Percentiles rank a stretch among this genome's conserved stretches.
phyloP scores from a whole-genome alignment of 2,113 vertebrate genomes.

The Oriolus oriolus region DNA sequence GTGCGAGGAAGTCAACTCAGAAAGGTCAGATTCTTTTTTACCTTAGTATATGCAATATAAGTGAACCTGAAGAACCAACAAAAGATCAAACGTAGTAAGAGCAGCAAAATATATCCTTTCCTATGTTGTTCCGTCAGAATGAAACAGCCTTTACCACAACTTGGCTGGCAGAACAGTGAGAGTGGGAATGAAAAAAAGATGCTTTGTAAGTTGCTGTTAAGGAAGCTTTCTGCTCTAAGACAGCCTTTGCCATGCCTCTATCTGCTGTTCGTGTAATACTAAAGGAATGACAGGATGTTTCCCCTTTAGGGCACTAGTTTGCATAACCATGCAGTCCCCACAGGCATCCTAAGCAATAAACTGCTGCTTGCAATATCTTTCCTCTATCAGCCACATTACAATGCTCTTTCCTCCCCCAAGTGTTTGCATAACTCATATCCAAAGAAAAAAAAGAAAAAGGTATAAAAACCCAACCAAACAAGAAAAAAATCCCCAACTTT shows the following conservation, averaged over 20 bases:
- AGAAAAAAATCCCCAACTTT: neutral
- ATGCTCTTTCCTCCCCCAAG: neutral
- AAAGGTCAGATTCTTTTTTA: neutral
- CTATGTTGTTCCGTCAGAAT: neutral
- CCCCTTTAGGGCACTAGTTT: constrained; percentile 12
- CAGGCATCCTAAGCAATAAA: constrained; percentile 24
- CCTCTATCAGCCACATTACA: constrained; percentile 15
- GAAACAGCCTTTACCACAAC: neutral
- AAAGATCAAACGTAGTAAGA: neutral
- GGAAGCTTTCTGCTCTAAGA: neutral
- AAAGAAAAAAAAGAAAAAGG: neutral
- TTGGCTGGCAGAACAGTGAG: neutral
- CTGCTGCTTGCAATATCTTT: constrained; percentile 31
- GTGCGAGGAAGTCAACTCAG: neutral
- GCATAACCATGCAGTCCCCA: constrained; percentile 21
- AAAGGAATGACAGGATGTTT: constrained; percentile 8
- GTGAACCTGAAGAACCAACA: neutral
- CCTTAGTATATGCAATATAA: neutral
- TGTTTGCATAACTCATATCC: neutral
- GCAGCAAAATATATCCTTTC: neutral
- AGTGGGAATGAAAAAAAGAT: neutral
- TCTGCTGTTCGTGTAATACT: neutral
- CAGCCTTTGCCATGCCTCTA: neutral
- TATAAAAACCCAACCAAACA: too few species aligned
- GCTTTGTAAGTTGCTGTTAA: neutral